phyloP scores from a whole-genome alignment of 2,113 vertebrate species.

The Archocentrus centrarchus region DNA sequence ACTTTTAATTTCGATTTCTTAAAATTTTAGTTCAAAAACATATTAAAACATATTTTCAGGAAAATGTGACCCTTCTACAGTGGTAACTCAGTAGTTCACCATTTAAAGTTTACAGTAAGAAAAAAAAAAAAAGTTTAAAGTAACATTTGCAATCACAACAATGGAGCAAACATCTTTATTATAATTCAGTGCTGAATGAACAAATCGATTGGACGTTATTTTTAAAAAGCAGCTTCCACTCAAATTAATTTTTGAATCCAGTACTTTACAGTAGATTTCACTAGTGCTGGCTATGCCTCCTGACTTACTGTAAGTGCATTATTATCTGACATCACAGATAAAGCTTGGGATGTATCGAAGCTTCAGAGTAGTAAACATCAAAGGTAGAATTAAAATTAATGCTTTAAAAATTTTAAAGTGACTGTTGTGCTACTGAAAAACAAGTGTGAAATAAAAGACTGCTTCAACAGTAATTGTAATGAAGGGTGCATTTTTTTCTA shows the following conservation, averaged over 20 bases:
- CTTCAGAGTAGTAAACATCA: neutral
- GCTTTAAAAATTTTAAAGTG: neutral
- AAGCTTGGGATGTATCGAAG: neutral
- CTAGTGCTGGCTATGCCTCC: neutral
- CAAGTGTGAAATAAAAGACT: neutral
- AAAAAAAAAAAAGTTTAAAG: too few species aligned
- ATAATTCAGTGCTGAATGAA: too few species aligned
- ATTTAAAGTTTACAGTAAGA: too few species aligned
- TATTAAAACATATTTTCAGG: too few species aligned
- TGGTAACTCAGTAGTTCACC: too few species aligned
- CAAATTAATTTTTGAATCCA: neutral
- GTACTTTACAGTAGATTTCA: neutral
- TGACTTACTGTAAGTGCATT: too few species aligned
- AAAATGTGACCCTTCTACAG: too few species aligned
- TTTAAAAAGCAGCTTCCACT: neutral
- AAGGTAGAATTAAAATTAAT: neutral
- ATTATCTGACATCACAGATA: neutral
- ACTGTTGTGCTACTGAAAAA: neutral
- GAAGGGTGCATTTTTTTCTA: neutral
- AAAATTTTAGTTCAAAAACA: too few species aligned
- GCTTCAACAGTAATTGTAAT: neutral
- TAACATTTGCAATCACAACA: too few species aligned
- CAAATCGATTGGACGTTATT: neutral
- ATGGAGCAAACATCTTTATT: too few species aligned
- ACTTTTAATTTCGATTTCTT: too few species aligned